Evolutionary conservation across 2,113 vertebrate genomes (phyloP).

Genomic region (Callospermophilus lateralis): DNA sequence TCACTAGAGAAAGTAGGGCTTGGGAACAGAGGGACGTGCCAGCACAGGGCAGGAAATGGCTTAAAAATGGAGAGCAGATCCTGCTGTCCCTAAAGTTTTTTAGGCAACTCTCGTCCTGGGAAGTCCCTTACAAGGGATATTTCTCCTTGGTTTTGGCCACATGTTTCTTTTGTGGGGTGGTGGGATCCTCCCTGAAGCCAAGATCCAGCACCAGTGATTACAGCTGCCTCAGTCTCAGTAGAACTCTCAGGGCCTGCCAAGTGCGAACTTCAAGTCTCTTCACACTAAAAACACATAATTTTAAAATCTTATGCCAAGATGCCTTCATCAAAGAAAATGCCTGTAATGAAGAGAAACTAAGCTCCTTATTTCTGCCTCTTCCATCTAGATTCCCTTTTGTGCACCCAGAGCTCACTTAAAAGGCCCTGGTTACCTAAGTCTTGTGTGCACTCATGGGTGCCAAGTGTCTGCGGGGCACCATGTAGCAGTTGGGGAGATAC

Average conservation of each 20-base stretch:
- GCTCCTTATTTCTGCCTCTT: not conserved
- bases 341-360: not conserved
- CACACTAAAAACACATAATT: slow-evolving; percentile 13
- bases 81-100: not conserved
- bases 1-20: not conserved
- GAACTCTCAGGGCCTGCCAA: not conserved
- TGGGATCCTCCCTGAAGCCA: not conserved
- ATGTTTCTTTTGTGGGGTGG: too few relatives aligned
- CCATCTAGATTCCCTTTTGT: not conserved
- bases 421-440: not conserved
- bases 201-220: not conserved
- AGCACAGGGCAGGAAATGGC: not conserved
- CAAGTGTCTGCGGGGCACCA: fast-evolving
- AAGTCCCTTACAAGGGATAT: not conserved
- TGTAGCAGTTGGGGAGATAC: not conserved
- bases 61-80: not conserved
- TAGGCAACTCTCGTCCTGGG: not conserved
- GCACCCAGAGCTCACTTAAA: not conserved
- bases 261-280: not conserved
- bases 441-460: not conserved
- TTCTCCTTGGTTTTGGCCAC: not conserved
- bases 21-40: not conserved
- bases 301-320: not conserved
- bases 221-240: not conserved
- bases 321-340: not conserved